Evolutionary conservation across 2,888 invertebrate genomes (phyloP).

Genomic region (Hirtodrosophila trivittata): DNA sequence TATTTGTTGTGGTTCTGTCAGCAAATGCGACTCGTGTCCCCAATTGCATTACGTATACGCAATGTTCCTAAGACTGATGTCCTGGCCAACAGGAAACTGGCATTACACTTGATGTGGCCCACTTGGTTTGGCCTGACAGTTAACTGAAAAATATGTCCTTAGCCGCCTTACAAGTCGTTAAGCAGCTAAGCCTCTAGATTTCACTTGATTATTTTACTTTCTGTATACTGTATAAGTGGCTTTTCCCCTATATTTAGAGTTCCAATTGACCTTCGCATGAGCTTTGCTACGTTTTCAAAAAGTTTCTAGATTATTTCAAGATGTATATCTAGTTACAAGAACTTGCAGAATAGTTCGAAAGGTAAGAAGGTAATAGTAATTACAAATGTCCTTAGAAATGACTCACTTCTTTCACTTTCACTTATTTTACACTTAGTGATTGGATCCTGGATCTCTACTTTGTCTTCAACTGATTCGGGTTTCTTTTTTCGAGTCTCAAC

Average conservation of each 20-base stretch:
- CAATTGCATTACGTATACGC: constrained; percentile 49
- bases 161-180: constrained; percentile 2
- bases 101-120: constrained; percentile 21
- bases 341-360: too few species aligned
- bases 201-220: neutral
- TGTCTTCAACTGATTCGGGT: too few species aligned
- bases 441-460: too few species aligned
- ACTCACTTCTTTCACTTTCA: too few species aligned
- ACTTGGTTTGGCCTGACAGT: constrained; percentile 17
- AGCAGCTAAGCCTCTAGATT: neutral
- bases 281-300: too few species aligned
- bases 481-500: too few species aligned
- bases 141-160: constrained; percentile 3
- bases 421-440: too few species aligned
- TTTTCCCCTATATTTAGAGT: neutral
- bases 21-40: constrained; percentile 14
- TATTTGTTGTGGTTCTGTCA: constrained; percentile 36
- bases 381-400: too few species aligned
- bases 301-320: too few species aligned
- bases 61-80: constrained; percentile 13
- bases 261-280: too few species aligned
- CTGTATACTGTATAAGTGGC: neutral
- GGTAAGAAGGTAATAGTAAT: too few species aligned
- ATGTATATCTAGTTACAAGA: too few species aligned
- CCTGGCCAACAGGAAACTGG: constrained; percentile 5